These are phyloP conservation scores for Poecilobothrus nobilitatus DNA, from an alignment of 2,888 invertebrate genomes.

Conservation along the genomic window DNA sequence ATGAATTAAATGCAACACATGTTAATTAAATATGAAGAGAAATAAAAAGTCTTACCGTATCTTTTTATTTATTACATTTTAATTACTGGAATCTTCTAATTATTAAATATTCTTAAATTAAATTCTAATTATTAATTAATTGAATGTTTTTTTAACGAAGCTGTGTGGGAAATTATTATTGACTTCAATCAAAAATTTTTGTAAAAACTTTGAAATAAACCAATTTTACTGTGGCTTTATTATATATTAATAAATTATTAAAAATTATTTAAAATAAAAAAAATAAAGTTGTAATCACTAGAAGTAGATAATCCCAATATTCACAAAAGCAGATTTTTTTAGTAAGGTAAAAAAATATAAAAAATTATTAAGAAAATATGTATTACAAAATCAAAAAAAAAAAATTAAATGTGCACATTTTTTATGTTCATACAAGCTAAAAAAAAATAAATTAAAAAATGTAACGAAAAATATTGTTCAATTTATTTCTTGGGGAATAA, in stretches of 20 bases:
- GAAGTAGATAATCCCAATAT: constrained; percentile 3
- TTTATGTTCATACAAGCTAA: constrained; percentile 4
- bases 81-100: too few relatives aligned
- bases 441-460: neutral
- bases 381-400: too few relatives aligned
- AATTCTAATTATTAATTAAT: too few relatives aligned
- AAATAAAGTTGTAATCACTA: constrained; percentile 1
- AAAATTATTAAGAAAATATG: neutral
- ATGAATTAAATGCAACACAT: too few relatives aligned
- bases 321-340: neutral
- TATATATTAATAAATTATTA: neutral
- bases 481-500: constrained; percentile 10
- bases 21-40: too few relatives aligned
- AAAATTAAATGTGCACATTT: neutral
- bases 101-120: too few relatives aligned
- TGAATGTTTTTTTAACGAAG: too few relatives aligned
- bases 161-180: too few relatives aligned
- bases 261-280: neutral
- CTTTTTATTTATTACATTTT: too few relatives aligned
- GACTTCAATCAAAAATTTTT: neutral
- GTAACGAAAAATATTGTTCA: constrained; percentile 9
- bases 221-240: neutral
- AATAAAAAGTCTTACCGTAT: too few relatives aligned
- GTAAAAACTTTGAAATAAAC: neutral
- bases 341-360: neutral